A percentile compares a stretch with the other conserved stretches of the same genome.
phyloP scores from a whole-genome alignment of 2,888 invertebrate species.

The Lithophane socia region DNA sequence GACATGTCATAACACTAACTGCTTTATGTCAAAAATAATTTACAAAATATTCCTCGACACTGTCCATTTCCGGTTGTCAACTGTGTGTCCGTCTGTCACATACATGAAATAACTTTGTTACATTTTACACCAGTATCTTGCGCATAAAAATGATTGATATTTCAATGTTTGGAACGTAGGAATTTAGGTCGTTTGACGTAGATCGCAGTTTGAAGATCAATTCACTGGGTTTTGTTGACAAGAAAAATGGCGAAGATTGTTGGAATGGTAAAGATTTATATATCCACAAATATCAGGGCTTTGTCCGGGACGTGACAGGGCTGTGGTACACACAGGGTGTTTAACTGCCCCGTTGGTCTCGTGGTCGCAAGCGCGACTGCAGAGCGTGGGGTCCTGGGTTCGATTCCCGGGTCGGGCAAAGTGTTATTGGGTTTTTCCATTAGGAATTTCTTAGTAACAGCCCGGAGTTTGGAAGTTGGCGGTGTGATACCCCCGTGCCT shows the following conservation, averaged over 20 bases:
- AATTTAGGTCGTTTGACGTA: conserved; percentile 43
- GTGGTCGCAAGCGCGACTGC: no score
- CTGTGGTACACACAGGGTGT: no score
- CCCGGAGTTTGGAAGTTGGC: no score
- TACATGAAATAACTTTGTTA: conserved; percentile 54
- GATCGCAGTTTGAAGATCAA: conserved; percentile 5
- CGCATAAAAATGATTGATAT: conserved; percentile 44
- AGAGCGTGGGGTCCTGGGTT: no score
- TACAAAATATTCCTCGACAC: conserved; percentile 20
- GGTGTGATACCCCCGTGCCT: no score
- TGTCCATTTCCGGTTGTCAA: conserved; percentile 58
- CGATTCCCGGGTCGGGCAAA: no score
- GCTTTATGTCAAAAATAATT: conserved; percentile 28
- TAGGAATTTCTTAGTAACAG: no score
- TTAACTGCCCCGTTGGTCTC: no score
- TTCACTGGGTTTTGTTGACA: conserved; percentile 5
- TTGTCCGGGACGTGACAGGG: no score
- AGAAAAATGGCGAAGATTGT: not conserved
- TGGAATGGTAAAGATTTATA: not conserved
- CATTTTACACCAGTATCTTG: conserved; percentile 20
- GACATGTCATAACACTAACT: not conserved
- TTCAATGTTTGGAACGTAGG: conserved; percentile 28
- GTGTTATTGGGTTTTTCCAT: no score
- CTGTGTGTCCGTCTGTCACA: conserved; percentile 47
- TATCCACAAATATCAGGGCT: no score